These are phyloP conservation scores for Phaenicophaeus curvirostris DNA, from an alignment of 2,797 vertebrate genomes.

Conservation along the genomic window DNA sequence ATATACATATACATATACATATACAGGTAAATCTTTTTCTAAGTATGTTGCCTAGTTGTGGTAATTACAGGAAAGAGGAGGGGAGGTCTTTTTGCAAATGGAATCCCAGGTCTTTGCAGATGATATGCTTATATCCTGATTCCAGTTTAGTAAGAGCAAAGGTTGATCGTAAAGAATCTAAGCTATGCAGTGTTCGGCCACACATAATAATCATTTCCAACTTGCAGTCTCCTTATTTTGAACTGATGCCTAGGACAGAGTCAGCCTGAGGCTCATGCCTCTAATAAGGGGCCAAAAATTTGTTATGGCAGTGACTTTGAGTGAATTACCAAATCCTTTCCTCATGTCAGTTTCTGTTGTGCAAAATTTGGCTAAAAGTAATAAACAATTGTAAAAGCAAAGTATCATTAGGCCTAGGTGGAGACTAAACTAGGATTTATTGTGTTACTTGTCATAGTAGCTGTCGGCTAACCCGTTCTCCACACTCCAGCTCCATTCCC, in stretches of 20 bases:
- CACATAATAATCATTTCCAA: background rate
- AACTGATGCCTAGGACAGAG: background rate
- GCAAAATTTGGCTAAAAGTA: background rate
- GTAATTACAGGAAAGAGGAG: background rate
- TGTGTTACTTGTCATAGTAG: background rate
- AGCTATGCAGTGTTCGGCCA: background rate
- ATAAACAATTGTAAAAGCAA: background rate
- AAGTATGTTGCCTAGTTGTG: background rate
- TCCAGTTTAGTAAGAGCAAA: background rate
- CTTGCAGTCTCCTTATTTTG: background rate
- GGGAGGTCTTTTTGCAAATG: background rate
- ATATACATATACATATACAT: fast-evolving
- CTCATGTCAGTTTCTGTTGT: background rate
- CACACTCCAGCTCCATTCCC: background rate
- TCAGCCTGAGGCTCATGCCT: background rate
- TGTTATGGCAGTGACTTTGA: background rate
- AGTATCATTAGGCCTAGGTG: background rate
- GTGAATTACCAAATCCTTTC: background rate
- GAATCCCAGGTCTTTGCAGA: background rate
- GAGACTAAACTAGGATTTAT: background rate
- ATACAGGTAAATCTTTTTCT: background rate
- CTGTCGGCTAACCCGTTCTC: background rate
- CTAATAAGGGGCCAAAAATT: background rate
- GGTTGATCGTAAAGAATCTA: background rate
- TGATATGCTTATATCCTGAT: background rate